Evolutionary conservation across 2,113 vertebrate genomes (phyloP), one percentile per base, ranked within the genome.

Genomic region (Mobula birostris): DNA sequence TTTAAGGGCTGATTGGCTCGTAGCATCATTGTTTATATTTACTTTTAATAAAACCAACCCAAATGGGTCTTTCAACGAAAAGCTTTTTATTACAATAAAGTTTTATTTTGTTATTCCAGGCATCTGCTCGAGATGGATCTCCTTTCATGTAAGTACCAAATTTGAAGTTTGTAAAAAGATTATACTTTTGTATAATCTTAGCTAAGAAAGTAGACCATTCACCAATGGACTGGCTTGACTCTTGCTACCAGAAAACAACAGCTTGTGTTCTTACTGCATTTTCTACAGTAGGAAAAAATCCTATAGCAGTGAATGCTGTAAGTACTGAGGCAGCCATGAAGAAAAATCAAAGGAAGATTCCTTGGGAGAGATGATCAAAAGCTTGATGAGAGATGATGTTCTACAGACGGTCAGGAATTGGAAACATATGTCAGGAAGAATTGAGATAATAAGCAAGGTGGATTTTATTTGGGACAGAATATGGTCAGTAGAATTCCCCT

Each of bases 101-200:
- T 1, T 32, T 90, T 90, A 19, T 87, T 91, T 72, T 95, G 85
- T 27, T 66, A 76, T 0, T 19, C n/a, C 94, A 99, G 98, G 95
- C 97, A 27, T 95, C 97, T 94, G 97, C 97, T 94, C 97, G 97
- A 95, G 98, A 99, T 96, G 97, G 97, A 82, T 99, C 98, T 95
- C 98, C 98, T 0, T 99, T 99, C 95, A 95, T 96, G 98, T 99
- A 95, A 98, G 98, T 98, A 36, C 94, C 95, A 94, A 48, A 48
- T 48, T 48, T 48, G 48, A 48, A 48, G 63, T 66, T 11, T 66
- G 63, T 66, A 66, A 66, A 7, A 66, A 14, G 21, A 21, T 19
- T 21, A 74, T 1, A 58, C 56, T n/a, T 61, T 87, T 5, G 48
- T 29, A 8, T 40, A 61, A 87, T 88, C 85, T 63, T 88, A 58